Conservation (phyloP, 2,113 vertebrate species). For the Nanger granti region DNA sequence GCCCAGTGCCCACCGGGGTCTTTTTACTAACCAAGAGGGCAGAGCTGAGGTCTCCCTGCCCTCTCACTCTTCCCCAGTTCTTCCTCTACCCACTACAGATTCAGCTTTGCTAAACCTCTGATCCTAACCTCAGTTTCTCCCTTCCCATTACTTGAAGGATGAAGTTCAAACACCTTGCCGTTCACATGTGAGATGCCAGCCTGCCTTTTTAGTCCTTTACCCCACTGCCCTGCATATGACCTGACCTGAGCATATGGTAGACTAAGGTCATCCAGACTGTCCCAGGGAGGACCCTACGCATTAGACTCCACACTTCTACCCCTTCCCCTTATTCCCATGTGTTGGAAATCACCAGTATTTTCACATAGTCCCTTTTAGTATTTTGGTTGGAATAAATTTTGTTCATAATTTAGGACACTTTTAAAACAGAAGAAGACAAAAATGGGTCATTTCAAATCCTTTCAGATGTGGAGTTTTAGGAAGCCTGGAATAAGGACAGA, state of each 20-base stretch:
- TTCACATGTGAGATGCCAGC: not conserved
- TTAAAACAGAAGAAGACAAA: constrained; percentile 17
- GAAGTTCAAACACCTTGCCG: not conserved
- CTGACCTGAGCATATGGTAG: not conserved
- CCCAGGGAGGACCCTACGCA: not conserved
- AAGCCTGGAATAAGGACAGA: not conserved
- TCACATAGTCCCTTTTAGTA: not conserved
- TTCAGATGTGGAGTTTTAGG: not conserved
- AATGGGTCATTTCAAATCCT: constrained; percentile 25
- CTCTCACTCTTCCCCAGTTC: not conserved
- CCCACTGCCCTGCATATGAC: not conserved
- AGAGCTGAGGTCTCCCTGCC: not conserved
- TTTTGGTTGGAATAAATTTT: constrained; percentile 9
- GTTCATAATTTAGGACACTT: constrained; percentile 45
- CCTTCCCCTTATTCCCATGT: not conserved
- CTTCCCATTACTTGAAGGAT: not conserved
- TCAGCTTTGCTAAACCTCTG: not conserved
- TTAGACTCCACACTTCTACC: not conserved
- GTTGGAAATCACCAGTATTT: not conserved
- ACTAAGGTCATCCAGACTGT: not conserved
- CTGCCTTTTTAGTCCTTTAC: not conserved
- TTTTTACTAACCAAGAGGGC: not conserved
- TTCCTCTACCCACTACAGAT: not conserved
- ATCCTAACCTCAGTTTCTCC: not conserved
- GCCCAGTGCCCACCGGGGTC: not conserved